Base-by-base conservation (phyloP, 2,113 vertebrate species). In the Petroica traversi region DNA sequence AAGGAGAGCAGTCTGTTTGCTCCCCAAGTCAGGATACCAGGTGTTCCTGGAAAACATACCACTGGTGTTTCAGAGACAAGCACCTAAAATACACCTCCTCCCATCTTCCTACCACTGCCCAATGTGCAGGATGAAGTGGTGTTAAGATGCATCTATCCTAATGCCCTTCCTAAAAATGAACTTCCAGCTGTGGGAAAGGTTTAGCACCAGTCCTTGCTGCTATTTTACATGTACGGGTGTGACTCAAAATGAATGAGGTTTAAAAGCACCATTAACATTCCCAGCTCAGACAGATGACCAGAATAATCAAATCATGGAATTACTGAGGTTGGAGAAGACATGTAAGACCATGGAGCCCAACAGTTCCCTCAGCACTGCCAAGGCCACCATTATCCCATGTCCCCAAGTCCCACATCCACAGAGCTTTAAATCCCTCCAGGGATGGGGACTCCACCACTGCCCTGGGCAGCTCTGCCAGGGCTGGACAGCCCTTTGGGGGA, bases 21-120 rank as follows among this genome's bases (percentile, higher is more conserved):
- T 85, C 54, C 43, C 3, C 3, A 20, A 19, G 49, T 7, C 45
- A 36, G 78, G 33, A 40, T 31, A 64, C 2, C 3, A 68, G 51
- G 8, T n/a, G 66, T 14, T 49, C 29, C 33, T 16, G 18, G 48
- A 61, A 79, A 78, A 62, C 63, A 34, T 2, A 6, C 31, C 19
- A 5, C 25, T 14, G 5, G 22, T 18, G 16, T 5, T 73, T 23
- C 46, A 20, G 57, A 31, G 1, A 22, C 3, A 15, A 52, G 12
- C 2, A 34, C 14, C 41, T 62, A 23, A 62, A 87, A 43, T 9
- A 25, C 18, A 67, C 8, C 57, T 61, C 20, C 43, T 49, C n/a
- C 12, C 2, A 7, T 51, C 46, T 36, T 26, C 43, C 19, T 4
- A 11, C 41, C 4, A 2, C 3, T 1, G 4, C 7, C 17, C 40